These are phyloP conservation scores for Bufo bufo DNA, from an alignment of 2,113 vertebrate genomes.

Conservation along the genomic window DNA sequence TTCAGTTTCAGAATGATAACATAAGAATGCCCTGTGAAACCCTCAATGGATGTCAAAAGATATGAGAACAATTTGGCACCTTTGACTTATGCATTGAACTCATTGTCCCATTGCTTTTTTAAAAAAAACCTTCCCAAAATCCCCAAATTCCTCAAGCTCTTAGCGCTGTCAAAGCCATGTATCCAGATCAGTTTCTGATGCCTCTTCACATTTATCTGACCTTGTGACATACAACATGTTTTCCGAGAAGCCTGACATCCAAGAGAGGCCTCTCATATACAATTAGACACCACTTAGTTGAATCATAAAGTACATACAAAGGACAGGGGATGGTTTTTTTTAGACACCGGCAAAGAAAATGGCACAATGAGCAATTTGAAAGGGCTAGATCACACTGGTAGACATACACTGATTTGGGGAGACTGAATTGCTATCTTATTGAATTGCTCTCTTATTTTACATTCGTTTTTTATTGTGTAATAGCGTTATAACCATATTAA, in stretches of 20 bases:
- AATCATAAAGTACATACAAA: neutral
- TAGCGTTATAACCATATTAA: too few species aligned
- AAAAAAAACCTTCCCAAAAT: neutral
- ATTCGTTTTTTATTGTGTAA: too few species aligned
- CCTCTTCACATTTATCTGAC: constrained; percentile 1
- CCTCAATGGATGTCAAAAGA: neutral
- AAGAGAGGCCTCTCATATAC: neutral
- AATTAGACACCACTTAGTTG: neutral
- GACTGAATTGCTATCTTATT: too few species aligned
- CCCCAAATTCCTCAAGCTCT: neutral
- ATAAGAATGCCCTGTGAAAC: neutral
- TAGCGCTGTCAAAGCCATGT: neutral
- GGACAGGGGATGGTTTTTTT: neutral
- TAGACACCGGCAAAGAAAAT: too few species aligned
- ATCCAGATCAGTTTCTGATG: neutral
- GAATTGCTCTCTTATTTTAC: too few species aligned
- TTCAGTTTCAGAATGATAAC: neutral
- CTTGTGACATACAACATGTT: neutral
- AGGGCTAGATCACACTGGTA: too few species aligned
- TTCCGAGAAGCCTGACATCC: neutral
- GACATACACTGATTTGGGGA: too few species aligned
- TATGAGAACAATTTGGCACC: neutral
- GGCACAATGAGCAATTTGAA: too few species aligned
- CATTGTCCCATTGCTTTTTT: neutral
- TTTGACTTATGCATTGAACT: neutral